A percentile compares a stretch with the other conserved stretches of the same genome.
These are phyloP conservation scores for Crocuta crocuta DNA, from an alignment of 2,113 vertebrate species.

Conservation along the genomic window DNA sequence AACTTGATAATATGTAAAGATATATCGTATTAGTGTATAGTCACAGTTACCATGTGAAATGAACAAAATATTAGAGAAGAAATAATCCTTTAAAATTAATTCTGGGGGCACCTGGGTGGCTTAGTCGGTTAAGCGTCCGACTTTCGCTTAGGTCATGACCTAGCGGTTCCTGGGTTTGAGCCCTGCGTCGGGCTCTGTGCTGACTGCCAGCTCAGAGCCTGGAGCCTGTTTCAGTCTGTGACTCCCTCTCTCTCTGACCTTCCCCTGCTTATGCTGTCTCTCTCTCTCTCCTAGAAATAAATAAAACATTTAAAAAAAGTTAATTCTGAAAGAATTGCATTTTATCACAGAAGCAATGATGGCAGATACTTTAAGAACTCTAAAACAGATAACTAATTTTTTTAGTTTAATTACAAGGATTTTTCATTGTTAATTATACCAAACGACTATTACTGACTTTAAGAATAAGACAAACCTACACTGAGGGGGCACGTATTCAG, in stretches of 20 bases:
- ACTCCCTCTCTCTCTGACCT: too few species aligned
- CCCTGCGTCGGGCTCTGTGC: too few species aligned
- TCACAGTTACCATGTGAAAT: not conserved
- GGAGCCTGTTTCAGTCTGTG: too few species aligned
- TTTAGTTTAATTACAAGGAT: not conserved
- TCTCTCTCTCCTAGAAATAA: too few species aligned
- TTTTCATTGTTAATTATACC: slow-evolving; percentile 3
- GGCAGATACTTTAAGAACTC: not conserved
- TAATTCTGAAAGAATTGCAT: not conserved
- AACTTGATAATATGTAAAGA: slow-evolving; percentile 22
- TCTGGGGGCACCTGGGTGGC: too few species aligned
- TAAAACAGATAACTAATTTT: not conserved
- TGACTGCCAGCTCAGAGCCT: too few species aligned
- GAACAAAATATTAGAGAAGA: not conserved
- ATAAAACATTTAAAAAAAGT: not conserved
- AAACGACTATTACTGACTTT: not conserved
- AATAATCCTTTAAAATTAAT: not conserved
- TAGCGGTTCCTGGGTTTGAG: too few species aligned
- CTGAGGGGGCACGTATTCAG: too few species aligned
- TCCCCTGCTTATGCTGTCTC: too few species aligned
- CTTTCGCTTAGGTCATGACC: too few species aligned
- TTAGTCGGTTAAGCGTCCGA: too few species aligned
- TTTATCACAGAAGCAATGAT: not conserved
- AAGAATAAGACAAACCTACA: slow-evolving; percentile 17
- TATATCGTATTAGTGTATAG: not conserved